A percentile compares a stretch with the other conserved stretches of the same genome.
phyloP scores from a whole-genome alignment of 2,888 invertebrate genomes.

The Andrena bicolor region DNA sequence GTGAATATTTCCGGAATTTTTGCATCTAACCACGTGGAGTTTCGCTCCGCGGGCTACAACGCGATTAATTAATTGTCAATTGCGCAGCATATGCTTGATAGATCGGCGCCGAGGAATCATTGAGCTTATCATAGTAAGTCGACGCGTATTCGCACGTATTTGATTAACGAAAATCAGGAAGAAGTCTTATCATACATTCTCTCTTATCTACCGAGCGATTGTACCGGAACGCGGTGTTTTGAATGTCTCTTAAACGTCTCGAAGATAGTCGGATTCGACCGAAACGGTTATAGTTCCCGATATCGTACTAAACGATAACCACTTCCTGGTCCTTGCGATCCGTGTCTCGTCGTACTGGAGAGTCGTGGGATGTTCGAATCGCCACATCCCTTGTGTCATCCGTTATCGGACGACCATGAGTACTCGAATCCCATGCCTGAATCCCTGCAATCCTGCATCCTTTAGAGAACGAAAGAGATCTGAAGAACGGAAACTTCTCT shows the following conservation, averaged over 20 bases:
- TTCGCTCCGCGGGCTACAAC: not conserved
- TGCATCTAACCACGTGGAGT: slow-evolving; percentile 6
- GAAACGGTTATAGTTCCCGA: not conserved
- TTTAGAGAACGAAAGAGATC: not conserved
- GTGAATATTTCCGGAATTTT: slow-evolving; percentile 29
- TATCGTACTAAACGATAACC: not conserved
- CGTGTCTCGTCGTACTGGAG: too few species aligned
- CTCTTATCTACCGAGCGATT: not conserved
- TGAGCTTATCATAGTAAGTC: slow-evolving; percentile 41
- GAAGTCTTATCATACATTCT: too few species aligned
- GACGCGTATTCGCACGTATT: not conserved
- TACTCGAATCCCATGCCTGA: not conserved
- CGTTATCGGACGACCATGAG: not conserved
- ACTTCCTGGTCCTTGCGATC: not conserved
- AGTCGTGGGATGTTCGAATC: not conserved
- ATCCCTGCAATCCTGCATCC: slow-evolving; percentile 15
- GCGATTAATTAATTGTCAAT: not conserved
- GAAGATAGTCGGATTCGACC: not conserved
- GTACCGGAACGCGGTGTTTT: not conserved
- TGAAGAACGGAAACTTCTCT: slow-evolving; percentile 1
- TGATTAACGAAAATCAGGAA: not conserved
- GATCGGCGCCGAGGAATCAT: not conserved
- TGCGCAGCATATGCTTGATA: slow-evolving; percentile 15
- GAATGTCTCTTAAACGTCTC: not conserved
- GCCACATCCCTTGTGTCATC: not conserved